Conservation (phyloP, 2,888 invertebrate genomes). For the Vandiemenella viatica region DNA sequence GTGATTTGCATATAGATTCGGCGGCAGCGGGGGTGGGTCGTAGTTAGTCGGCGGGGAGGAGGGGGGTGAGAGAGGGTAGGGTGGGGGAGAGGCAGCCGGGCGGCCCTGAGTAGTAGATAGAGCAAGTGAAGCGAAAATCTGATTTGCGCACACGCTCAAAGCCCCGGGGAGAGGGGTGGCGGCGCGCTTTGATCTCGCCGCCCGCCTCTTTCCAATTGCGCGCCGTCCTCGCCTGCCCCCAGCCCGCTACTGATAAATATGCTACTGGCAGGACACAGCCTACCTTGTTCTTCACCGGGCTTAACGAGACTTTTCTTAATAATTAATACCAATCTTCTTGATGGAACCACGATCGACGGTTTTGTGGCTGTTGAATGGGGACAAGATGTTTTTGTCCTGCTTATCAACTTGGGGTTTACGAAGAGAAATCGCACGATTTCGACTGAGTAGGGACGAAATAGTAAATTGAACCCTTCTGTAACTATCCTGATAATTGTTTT, state of each 20-base stretch:
- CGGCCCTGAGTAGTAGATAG: conserved; percentile 17
- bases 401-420: too few relatives aligned
- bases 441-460: too few relatives aligned
- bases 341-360: too few relatives aligned
- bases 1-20: conserved; percentile 10
- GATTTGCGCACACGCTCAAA: conserved; percentile 19
- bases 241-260: conserved; percentile 1
- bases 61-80: conserved; percentile 25
- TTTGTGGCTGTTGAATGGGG: too few relatives aligned
- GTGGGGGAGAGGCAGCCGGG: conserved; percentile 9
- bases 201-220: conserved; percentile 5
- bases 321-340: too few relatives aligned
- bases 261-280: conserved; percentile 1
- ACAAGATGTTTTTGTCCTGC: too few relatives aligned
- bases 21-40: conserved; percentile 6
- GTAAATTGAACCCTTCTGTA: too few relatives aligned
- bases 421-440: too few relatives aligned
- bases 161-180: neutral
- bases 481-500: too few relatives aligned
- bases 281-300: too few relatives aligned
- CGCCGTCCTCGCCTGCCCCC: neutral
- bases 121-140: conserved; percentile 20
- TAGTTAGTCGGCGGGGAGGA: conserved; percentile 15
- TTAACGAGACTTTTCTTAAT: too few relatives aligned
- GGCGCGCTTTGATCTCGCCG: neutral